These are phyloP conservation scores for Carterocephalus palaemon DNA, from an alignment of 2,888 invertebrate species.

Conservation along the genomic window DNA sequence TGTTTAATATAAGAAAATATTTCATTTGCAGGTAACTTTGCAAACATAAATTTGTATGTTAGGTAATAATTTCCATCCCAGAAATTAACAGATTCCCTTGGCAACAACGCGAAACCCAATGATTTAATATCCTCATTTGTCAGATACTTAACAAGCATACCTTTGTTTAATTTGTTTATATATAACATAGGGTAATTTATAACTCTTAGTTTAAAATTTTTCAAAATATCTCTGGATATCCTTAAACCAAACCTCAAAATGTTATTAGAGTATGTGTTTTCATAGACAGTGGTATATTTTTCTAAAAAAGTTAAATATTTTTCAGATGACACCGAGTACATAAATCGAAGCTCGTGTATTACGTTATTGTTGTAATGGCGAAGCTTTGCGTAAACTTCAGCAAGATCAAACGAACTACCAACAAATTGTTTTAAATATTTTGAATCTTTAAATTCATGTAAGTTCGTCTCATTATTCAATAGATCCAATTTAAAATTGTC, in stretches of 20 bases:
- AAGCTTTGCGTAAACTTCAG: constrained; percentile 35
- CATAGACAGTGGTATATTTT: not conserved
- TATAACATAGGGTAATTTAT: constrained; percentile 42
- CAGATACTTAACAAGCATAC: constrained; percentile 37
- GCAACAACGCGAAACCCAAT: constrained; percentile 40
- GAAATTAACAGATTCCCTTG: constrained; percentile 35
- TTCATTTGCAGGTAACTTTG: constrained; percentile 41
- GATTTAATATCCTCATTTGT: constrained; percentile 43
- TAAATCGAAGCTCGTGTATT: constrained; percentile 29
- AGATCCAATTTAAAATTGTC: constrained; percentile 44
- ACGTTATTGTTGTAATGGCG: constrained; percentile 27
- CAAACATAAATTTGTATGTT: constrained; percentile 40
- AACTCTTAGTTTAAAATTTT: constrained; percentile 47
- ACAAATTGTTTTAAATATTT: constrained; percentile 37
- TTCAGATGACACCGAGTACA: constrained; percentile 39
- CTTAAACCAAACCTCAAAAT: constrained; percentile 43
- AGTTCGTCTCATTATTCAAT: too few relatives aligned
- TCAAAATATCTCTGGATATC: constrained; percentile 40
- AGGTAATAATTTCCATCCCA: constrained; percentile 42
- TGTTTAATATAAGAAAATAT: constrained; percentile 43
- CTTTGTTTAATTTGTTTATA: constrained; percentile 37
- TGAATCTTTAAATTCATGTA: constrained; percentile 19
- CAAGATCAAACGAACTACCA: constrained; percentile 43
- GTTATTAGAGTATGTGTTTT: too few relatives aligned
- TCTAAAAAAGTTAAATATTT: constrained; percentile 50